These are phyloP conservation scores for Acipenser oxyrinchus DNA, from an alignment of 2,797 vertebrate species.

Conservation along the genomic window DNA sequence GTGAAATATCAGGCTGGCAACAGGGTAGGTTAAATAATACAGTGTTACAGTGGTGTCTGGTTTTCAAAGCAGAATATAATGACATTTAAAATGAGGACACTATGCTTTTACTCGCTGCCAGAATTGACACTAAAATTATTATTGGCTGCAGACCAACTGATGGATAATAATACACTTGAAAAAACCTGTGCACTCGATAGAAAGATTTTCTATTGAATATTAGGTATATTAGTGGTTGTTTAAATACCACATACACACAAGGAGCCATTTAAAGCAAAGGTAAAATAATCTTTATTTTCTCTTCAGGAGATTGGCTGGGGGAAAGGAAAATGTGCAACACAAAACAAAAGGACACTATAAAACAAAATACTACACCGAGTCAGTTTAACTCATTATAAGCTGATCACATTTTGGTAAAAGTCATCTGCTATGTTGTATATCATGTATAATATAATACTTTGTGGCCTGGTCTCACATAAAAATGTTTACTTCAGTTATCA, in stretches of 20 bases:
- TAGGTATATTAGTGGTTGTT: constrained; percentile 42
- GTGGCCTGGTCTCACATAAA: too few species aligned
- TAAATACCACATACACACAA: constrained; percentile 37
- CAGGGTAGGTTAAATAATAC: background rate
- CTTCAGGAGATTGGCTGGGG: constrained; percentile 29
- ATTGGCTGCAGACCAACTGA: constrained; percentile 30
- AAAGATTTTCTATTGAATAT: constrained; percentile 37
- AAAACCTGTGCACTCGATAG: constrained; percentile 30
- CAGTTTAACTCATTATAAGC: too few species aligned
- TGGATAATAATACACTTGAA: constrained; percentile 21
- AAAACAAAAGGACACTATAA: too few species aligned
- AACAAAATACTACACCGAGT: too few species aligned
- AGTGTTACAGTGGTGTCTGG: background rate
- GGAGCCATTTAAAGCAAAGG: constrained; percentile 40
- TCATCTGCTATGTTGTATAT: too few species aligned
- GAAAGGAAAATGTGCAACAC: too few species aligned
- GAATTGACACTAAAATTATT: constrained; percentile 24
- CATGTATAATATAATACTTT: too few species aligned
- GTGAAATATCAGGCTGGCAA: background rate
- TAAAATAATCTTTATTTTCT: constrained; percentile 50
- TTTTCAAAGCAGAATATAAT: constrained; percentile 1
- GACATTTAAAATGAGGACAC: background rate
- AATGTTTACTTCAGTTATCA: too few species aligned
- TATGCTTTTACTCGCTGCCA: constrained; percentile 1
- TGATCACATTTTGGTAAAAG: too few species aligned